These are phyloP conservation scores for Campylomormyrus tamandua DNA, from an alignment of 2,113 vertebrate genomes.

Conservation along the genomic window DNA sequence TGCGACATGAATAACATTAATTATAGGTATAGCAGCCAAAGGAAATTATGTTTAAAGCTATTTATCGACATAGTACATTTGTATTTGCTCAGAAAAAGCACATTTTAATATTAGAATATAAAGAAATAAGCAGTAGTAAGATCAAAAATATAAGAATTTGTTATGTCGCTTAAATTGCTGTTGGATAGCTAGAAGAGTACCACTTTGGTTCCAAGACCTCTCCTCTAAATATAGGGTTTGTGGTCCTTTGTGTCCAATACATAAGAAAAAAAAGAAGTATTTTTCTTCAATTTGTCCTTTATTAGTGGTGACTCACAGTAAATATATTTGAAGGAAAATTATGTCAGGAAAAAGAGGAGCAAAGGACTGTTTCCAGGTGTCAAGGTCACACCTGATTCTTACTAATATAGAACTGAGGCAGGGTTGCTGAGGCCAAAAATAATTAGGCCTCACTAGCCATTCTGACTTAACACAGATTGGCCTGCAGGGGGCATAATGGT, in stretches of 20 bases:
- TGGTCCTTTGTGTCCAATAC: not conserved
- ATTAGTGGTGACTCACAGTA: not conserved
- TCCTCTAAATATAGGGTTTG: not conserved
- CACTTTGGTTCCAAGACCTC: not conserved
- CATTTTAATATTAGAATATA: not conserved
- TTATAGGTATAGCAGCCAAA: not conserved
- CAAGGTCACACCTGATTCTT: not conserved
- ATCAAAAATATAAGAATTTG: too few species aligned
- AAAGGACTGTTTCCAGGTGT: not conserved
- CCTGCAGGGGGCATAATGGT: not conserved
- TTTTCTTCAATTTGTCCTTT: not conserved
- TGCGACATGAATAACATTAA: not conserved
- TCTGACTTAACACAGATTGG: not conserved
- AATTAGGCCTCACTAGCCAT: not conserved
- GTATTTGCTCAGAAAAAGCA: not conserved
- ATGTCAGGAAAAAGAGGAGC: not conserved
- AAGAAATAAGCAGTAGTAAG: not conserved
- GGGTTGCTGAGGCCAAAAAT: not conserved
- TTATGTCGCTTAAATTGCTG: not conserved
- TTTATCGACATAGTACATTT: not conserved
- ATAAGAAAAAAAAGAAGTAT: not conserved
- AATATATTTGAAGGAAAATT: not conserved
- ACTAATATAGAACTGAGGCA: not conserved
- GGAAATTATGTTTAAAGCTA: not conserved
- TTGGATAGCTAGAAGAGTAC: not conserved